Percentiles rank a stretch among this genome's conserved stretches.
phyloP scores from a whole-genome alignment of 2,888 invertebrate genomes.

The Heliconius sara region DNA sequence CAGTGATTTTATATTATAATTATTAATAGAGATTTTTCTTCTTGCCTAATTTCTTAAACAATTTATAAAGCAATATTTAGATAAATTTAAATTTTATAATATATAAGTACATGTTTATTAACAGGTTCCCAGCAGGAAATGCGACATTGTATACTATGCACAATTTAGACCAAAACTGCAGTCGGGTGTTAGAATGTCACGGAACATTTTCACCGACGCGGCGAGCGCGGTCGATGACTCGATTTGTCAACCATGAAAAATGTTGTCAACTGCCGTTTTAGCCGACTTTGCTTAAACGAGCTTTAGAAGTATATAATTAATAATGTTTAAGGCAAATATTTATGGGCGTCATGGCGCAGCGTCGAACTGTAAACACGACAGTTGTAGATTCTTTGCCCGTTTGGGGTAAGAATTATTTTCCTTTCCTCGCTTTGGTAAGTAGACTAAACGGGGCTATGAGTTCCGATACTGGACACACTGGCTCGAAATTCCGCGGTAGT shows the following conservation, averaged over 20 bases:
- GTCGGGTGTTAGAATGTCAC: constrained; percentile 38
- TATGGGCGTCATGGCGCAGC: not conserved
- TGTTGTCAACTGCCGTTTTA: constrained; percentile 47
- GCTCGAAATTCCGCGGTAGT: no score
- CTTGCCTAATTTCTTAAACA: not conserved
- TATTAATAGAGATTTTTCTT: not conserved
- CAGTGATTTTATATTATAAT: not conserved
- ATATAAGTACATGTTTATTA: not conserved
- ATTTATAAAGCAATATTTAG: not conserved
- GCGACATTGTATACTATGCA: constrained; percentile 28
- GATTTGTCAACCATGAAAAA: constrained; percentile 57
- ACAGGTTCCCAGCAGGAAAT: not conserved
- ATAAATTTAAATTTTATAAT: not conserved
- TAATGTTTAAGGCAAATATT: not conserved
- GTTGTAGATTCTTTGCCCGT: no score
- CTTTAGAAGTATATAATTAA: not conserved
- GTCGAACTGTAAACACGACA: no score
- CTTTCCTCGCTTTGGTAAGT: no score
- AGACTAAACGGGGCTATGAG: no score
- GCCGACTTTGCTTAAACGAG: constrained; percentile 24
- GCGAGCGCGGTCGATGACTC: constrained; percentile 60
- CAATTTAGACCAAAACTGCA: constrained; percentile 38
- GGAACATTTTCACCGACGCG: constrained; percentile 44
- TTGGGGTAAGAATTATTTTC: no score
- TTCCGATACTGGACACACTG: no score